A percentile compares a stretch with the other conserved stretches of the same genome.
phyloP scores from a whole-genome alignment of 2,888 invertebrate species.

The Leptopilina myrica region DNA sequence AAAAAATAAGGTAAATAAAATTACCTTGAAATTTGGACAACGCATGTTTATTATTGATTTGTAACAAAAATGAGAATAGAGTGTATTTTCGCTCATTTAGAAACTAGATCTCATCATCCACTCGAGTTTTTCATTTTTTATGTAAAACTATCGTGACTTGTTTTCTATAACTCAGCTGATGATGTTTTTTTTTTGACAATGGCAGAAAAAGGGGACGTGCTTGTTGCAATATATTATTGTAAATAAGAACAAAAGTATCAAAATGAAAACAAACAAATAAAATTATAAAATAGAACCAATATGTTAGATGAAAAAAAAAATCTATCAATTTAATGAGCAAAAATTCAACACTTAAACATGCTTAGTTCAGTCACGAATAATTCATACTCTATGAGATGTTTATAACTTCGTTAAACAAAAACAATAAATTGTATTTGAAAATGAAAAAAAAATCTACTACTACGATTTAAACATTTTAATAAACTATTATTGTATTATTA shows the following conservation, averaged over 20 bases:
- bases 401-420: slow-evolving; percentile 29
- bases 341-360: slow-evolving; percentile 24
- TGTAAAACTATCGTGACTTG: neutral
- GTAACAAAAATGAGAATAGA: slow-evolving; percentile 10
- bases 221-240: slow-evolving; percentile 40
- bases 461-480: slow-evolving; percentile 32
- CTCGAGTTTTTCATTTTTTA: slow-evolving; percentile 13
- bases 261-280: slow-evolving; percentile 11
- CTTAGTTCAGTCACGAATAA: slow-evolving; percentile 38
- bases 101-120: slow-evolving; percentile 23
- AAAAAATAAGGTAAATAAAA: neutral
- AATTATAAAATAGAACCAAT: slow-evolving; percentile 5
- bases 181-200: slow-evolving; percentile 8
- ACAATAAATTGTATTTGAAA: slow-evolving; percentile 15
- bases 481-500: slow-evolving; percentile 40
- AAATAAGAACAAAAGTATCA: slow-evolving; percentile 29
- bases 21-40: slow-evolving; percentile 34
- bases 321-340: neutral
- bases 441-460: slow-evolving; percentile 1
- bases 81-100: slow-evolving; percentile 24
- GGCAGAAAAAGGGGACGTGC: slow-evolving; percentile 29
- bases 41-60: slow-evolving; percentile 33
- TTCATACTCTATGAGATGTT: slow-evolving; percentile 24
- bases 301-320: slow-evolving; percentile 7
- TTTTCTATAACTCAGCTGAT: slow-evolving; percentile 31